Evolutionary conservation across 2,113 vertebrate genomes (phyloP).

Genomic region (Megaceryle torquata): DNA sequence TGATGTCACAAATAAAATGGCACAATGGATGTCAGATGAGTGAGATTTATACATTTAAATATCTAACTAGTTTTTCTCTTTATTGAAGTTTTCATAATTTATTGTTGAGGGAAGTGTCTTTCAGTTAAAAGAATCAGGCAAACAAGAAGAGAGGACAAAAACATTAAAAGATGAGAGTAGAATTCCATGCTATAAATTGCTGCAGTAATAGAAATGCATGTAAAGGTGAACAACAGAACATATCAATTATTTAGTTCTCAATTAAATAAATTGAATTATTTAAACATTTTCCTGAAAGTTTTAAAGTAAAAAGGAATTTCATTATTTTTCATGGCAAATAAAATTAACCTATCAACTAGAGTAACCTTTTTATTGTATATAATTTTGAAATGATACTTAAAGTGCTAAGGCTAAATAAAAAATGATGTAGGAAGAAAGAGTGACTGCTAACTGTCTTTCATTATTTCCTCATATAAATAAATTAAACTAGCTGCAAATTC

Average conservation of each 20-base stretch:
- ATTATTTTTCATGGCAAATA: constrained; percentile 20
- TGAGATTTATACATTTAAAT: constrained; percentile 58
- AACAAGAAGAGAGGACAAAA: background rate
- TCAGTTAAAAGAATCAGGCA: constrained; percentile 22
- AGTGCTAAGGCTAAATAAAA: background rate
- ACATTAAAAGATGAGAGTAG: background rate
- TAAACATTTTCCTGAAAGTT: constrained; percentile 20
- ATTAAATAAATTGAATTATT: constrained; percentile 63
- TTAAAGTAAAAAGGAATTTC: background rate
- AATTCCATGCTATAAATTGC: background rate
- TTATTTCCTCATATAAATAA: background rate
- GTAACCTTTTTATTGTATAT: background rate
- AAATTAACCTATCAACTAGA: background rate
- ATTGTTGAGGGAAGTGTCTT: constrained; percentile 22
- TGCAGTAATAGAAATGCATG: background rate
- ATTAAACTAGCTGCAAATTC: background rate
- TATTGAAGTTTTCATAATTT: constrained; percentile 64
- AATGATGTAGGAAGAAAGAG: background rate
- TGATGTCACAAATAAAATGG: constrained; percentile 59
- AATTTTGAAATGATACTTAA: background rate
- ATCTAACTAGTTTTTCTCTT: constrained; percentile 25
- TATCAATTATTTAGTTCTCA: constrained; percentile 53
- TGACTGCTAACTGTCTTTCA: background rate
- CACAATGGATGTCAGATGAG: background rate
- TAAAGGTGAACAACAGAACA: constrained; percentile 24